Base-by-base conservation (phyloP, 2,797 vertebrate species). In the Mallotus villosus region DNA sequence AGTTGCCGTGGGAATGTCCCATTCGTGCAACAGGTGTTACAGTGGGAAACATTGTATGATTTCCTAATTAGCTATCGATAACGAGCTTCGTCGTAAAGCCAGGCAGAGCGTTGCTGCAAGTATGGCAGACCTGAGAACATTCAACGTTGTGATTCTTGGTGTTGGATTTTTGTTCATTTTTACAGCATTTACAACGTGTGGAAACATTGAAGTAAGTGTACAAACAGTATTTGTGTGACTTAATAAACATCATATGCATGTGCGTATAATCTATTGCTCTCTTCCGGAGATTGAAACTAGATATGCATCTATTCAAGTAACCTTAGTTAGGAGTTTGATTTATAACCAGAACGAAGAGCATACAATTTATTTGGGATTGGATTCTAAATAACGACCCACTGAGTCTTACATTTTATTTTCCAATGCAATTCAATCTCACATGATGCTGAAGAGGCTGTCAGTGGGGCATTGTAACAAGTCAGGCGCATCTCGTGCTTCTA, bases 111-210 rank as follows among this genome's bases (percentile, higher is more conserved):
- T 7, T 29, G 19, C 58, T 32, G 41, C 34, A 68, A 17, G 32
- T 21, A 77, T 95, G 93, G 92, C 91, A 70, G 93, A 94, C 82
- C 78, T 77, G 37, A 85, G 92, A 81, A 92, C 90, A 3, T 88
- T 89, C 65, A 95, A 95, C 84, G 92, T 94, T 64, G 87, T 93
- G 34, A 57, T 93, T 76, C 76, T 95, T 79, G 93, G 94, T 68
- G 72, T 94, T 60, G 93, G 92, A 0, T 95, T 94, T 83, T 24
- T 95, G 76, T 83, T 94, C 0, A 82, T 94, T 78, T 95, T 95
- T 60, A 92, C 93, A 59, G 94, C 94, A 4, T 94, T 95, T 83
- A 95, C 93, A 34, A 95, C 93, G 2, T 94, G 93, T 74, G 94
- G 92, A 5, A 94, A 95, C 84, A 76, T 94, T 19, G 93, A 94